phyloP scores from a whole-genome alignment of 1,140 invertebrate species.

The Drosophila kepulauana region DNA sequence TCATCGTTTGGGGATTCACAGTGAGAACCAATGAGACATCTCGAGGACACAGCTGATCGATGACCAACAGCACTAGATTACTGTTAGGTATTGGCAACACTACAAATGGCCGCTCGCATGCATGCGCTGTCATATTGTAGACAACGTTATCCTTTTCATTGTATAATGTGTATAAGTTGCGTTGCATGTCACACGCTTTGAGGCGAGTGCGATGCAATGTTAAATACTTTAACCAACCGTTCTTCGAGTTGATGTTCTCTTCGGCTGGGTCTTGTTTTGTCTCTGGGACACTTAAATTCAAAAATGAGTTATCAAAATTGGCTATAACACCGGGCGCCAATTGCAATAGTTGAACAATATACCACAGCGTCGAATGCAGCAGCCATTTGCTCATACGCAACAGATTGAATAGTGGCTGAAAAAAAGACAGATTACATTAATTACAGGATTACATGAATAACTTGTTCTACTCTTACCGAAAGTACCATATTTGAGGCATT shows the following conservation, averaged over 20 bases:
- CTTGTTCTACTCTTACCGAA: conserved; percentile 86
- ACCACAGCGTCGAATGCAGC: conserved; percentile 84
- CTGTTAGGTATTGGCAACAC: conserved; percentile 92
- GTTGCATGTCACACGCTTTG: conserved; percentile 81
- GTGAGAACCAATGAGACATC: conserved; percentile 84
- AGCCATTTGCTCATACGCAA: conserved; percentile 85
- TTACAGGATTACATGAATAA: too few species aligned
- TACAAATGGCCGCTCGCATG: conserved; percentile 90
- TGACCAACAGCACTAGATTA: conserved; percentile 93
- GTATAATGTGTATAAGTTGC: conserved; percentile 84
- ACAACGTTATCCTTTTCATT: conserved; percentile 81
- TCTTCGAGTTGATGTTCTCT: conserved; percentile 53
- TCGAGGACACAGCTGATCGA: conserved; percentile 89
- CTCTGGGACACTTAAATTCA: conserved; percentile 67
- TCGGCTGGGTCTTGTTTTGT: conserved; percentile 44
- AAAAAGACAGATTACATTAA: neutral
- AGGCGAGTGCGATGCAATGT: conserved; percentile 90
- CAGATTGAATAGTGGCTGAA: conserved; percentile 85
- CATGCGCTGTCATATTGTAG: conserved; percentile 80
- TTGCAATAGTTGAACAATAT: conserved; percentile 84
- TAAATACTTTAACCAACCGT: conserved; percentile 81
- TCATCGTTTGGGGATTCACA: conserved; percentile 88
- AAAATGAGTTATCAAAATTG: conserved; percentile 84
- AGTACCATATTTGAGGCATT: conserved; percentile 88
- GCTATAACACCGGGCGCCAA: conserved; percentile 79